Base-by-base conservation (phyloP, 2,888 invertebrate species). In the Rhimphoctona megacephalus region DNA sequence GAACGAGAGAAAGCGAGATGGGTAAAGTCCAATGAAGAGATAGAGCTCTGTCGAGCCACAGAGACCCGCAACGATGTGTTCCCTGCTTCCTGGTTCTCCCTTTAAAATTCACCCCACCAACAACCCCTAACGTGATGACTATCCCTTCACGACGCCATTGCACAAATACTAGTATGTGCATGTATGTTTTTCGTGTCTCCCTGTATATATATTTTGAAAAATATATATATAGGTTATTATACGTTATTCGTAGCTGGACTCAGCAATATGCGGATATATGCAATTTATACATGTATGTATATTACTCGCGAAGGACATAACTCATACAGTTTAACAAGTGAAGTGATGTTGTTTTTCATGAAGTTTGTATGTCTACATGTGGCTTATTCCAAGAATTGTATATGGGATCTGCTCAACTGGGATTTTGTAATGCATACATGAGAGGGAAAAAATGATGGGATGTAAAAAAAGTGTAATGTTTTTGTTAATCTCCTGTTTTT, bases 81-180 rank as follows among this genome's bases (percentile, higher is more conserved):
- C 22, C 39, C 30, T 67, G 57, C 73, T 52, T 61, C 57, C 39
- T 74, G 70, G 25, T 61, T 84, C 78, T 64, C 79, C 67, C 52
- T 46, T 74, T 25, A 79, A 78, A 49, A 81, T 66, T 78, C 77
- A 72, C 74, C 81, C 81, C 76, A 52, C 52, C 67, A 83, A 36
- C 69, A 54, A 22, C 84, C 54, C 72, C 81, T 64, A 87, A 83
- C 85, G 66, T 76, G 79, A 82, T 73, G 82, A 85, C 85, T 61
- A 82, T 46, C 85, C 81, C 74, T 69, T 76, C 84, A 43, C 73
- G 73, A 72, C 81, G 70, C 83, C 90, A 72, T 86, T 69, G 81
- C 54, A 74, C 85, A 80, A 77, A 77, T 85, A 83, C 84, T 84
- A 33, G 69, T 61, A 25, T 46, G 80, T 69, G 64, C 64, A 61